Evolutionary conservation across 2,113 vertebrate species (phyloP).

Genomic region (Tinamus guttatus): DNA sequence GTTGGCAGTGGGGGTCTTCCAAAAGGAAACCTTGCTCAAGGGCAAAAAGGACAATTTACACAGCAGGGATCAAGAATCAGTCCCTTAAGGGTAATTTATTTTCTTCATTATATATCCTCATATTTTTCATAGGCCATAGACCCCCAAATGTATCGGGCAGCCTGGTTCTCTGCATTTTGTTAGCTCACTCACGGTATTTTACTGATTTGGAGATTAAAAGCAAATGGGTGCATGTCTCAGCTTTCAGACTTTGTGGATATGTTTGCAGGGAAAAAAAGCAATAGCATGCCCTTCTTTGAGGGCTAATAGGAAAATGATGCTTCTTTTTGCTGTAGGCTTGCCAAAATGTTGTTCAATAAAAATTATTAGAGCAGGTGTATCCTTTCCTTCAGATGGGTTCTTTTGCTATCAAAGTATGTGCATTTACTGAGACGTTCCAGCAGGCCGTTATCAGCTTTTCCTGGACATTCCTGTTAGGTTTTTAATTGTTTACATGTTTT

Average conservation of each 20-base stretch:
- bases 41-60: not conserved
- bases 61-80: not conserved
- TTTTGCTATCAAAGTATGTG: not conserved
- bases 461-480: slow-evolving; percentile 24
- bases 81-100: not conserved
- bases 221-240: not conserved
- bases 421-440: slow-evolving; percentile 20
- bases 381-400: not conserved
- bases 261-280: not conserved
- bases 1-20: not conserved
- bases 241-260: not conserved
- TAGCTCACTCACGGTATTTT: not conserved
- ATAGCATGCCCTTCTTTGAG: not conserved
- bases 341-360: not conserved
- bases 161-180: not conserved
- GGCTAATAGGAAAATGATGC: not conserved
- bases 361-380: slow-evolving; percentile 3
- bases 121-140: not conserved
- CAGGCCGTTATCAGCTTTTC: slow-evolving; percentile 41
- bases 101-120: not conserved
- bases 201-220: not conserved
- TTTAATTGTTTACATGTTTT: slow-evolving; percentile 61
- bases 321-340: not conserved
- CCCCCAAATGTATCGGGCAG: not conserved
- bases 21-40: not conserved